Conservation (phyloP, 2,888 invertebrate species). For the Itoplectis maculator region DNA sequence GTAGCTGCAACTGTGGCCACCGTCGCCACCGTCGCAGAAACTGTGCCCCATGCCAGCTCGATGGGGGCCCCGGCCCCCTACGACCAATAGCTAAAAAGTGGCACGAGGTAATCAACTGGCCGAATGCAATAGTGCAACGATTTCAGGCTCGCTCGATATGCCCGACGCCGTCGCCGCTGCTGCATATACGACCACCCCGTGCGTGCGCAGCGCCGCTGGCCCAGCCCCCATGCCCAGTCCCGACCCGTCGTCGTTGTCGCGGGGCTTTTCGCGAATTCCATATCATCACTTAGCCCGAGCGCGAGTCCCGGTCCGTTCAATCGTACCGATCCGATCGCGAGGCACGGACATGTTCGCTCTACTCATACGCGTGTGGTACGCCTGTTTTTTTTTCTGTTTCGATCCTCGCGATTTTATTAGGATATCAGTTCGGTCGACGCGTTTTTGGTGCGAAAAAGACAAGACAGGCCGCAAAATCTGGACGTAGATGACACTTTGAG, state of each 20-base stretch:
- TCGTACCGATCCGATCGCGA: conserved; percentile 75
- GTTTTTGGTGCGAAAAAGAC: too few relatives aligned
- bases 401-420: too few relatives aligned
- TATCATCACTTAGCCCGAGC: conserved; percentile 73
- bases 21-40: background rate
- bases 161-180: too few relatives aligned
- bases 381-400: background rate
- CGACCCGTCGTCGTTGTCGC: conserved; percentile 41
- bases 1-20: too few relatives aligned
- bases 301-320: conserved; percentile 69
- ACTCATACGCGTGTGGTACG: conserved; percentile 79
- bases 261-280: conserved; percentile 77
- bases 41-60: conserved; percentile 10
- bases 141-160: conserved; percentile 63
- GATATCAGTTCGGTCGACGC: too few relatives aligned
- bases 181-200: conserved; percentile 31
- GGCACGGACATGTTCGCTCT: conserved; percentile 78
- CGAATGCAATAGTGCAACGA: conserved; percentile 80
- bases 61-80: conserved; percentile 37
- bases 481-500: too few relatives aligned
- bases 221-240: conserved; percentile 1
- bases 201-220: background rate
- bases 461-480: too few relatives aligned
- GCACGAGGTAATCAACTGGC: conserved; percentile 83
- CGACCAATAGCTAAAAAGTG: conserved; percentile 83